Evolutionary conservation across 2,888 invertebrate genomes (phyloP), one percentile per base, ranked within the genome.

Genomic region (Gandaritis pyraliata): DNA sequence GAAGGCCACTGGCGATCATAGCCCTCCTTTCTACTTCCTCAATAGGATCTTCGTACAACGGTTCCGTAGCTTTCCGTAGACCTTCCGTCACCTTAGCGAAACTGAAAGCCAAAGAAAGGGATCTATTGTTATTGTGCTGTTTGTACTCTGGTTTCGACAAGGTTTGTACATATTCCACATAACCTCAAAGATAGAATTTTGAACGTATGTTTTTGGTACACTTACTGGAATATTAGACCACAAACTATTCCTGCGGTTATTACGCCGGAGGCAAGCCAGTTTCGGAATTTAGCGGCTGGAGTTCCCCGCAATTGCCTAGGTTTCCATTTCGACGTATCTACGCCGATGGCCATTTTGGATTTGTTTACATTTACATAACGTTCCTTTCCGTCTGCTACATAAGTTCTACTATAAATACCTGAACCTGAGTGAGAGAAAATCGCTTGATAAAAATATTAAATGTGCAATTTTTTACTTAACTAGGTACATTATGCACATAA

Each of bases 271-370:
- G 93, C 93, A 68, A 93, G 86, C 61, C 87, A 85, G 81, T 95
- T 94, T 66, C 94, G 86, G 61, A 92, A 88, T 65, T 73, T 77
- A 68, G 88, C 93, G 51, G 95, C 93, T 47, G 95, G 95, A 46
- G 95, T 95, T 71, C 95, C 95, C 81, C 89, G 92, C 63, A 94
- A 83, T 86, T 93, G 92, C 83, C 95, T 92, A 66, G 95, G 95
- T 90, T 95, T 95, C 81, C 95, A 91, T 78, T 90, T 92, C 69
- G 86, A 92, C 54, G 88, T 86, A 86, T 94, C 94, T 55, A 93
- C 81, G 55, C 93, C 92, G 66, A 91, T 88, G 63, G 92, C 93
- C 93, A 93, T 93, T 74, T 86, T 83, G 46, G 6, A 23, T 52
- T 33, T 4, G 33, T 30, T 41, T 13, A 55, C 23, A 33, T 16